phyloP scores from a whole-genome alignment of 2,888 invertebrate species.

The Spilosoma lubricipeda region DNA sequence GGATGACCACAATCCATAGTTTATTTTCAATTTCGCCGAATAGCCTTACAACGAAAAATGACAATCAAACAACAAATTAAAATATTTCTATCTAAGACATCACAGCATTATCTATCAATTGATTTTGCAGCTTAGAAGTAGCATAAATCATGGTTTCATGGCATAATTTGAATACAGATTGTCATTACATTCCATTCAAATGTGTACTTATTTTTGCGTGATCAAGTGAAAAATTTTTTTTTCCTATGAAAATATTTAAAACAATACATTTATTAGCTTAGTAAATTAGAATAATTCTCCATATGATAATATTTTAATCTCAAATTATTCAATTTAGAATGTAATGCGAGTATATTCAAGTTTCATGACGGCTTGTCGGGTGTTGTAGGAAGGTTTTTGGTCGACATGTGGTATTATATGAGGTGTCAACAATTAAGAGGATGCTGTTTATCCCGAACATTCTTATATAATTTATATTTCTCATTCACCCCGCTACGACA shows the following conservation, averaged over 20 bases:
- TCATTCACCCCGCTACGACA: slow-evolving; percentile 20
- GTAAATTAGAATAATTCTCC: not conserved
- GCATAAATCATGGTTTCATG: no score
- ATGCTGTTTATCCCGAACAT: slow-evolving; percentile 6
- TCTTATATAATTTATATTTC: slow-evolving; percentile 24
- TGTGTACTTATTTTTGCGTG: no score
- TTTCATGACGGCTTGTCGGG: not conserved
- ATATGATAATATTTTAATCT: not conserved
- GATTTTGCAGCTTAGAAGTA: no score
- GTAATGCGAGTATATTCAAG: not conserved
- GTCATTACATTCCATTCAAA: no score
- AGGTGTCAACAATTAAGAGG: slow-evolving; percentile 9
- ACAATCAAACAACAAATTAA: not conserved
- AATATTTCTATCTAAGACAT: not conserved
- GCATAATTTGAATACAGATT: no score
- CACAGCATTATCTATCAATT: no score
- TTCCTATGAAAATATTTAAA: not conserved
- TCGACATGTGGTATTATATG: not conserved
- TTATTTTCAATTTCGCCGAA: no score
- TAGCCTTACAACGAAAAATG: not conserved
- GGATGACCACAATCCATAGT: no score
- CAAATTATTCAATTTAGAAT: not conserved
- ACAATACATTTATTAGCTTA: not conserved
- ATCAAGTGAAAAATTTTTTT: not conserved
- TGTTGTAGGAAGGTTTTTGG: not conserved